Evolutionary conservation across 2,888 invertebrate species (phyloP).

Genomic region (Heliconius hortense): DNA sequence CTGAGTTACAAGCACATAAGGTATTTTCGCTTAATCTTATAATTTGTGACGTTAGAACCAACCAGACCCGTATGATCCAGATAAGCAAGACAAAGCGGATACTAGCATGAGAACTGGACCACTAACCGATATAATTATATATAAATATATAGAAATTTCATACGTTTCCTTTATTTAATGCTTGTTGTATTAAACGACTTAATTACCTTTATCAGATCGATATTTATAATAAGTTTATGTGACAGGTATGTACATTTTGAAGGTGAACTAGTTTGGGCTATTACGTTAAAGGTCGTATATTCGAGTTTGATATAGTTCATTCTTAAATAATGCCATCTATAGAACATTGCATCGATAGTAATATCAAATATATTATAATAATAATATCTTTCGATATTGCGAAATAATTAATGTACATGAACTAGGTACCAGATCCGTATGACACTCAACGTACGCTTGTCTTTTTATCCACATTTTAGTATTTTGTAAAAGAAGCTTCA

Average conservation of each 20-base stretch:
- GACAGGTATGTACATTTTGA: not conserved
- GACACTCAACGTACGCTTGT: too few relatives aligned
- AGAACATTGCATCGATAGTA: not conserved
- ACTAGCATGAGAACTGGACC: conserved; percentile 69
- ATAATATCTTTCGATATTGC: not conserved
- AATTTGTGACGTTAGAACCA: conserved; percentile 37
- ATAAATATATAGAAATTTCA: conserved; percentile 27
- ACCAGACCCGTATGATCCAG: conserved; percentile 63
- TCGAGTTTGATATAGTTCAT: not conserved
- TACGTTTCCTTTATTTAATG: conserved; percentile 14
- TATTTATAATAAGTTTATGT: not conserved
- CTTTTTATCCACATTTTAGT: too few relatives aligned
- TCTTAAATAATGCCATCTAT: not conserved
- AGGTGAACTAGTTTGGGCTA: conserved; percentile 4
- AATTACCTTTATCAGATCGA: conserved; percentile 9
- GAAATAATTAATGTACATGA: not conserved
- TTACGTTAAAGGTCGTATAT: not conserved
- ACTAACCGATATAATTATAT: conserved; percentile 55
- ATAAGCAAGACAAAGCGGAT: conserved; percentile 65
- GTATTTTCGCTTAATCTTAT: conserved; percentile 35
- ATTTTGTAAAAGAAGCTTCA: not conserved
- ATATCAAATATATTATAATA: not conserved
- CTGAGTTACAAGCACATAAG: not conserved
- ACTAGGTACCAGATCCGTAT: too few relatives aligned
- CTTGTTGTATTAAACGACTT: not conserved